Percentiles rank a stretch among this genome's conserved stretches.
Evolutionary conservation across 2,888 invertebrate species (phyloP).

Genomic region (Plagodis pulveraria): DNA sequence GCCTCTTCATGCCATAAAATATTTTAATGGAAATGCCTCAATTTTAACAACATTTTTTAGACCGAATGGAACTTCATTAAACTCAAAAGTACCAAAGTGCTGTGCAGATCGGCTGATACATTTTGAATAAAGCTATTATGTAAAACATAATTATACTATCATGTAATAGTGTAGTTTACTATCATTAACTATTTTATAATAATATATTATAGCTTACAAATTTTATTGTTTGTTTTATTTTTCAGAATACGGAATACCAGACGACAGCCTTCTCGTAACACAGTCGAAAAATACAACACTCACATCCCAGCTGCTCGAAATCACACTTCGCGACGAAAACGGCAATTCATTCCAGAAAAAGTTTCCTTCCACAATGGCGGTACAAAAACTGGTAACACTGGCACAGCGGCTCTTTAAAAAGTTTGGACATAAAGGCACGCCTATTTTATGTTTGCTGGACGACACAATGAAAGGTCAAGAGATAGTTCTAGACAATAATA

Average conservation of each 20-base stretch:
- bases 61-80: no score
- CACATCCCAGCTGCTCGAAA: constrained; percentile 88
- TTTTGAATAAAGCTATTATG: no score
- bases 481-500: constrained; percentile 91
- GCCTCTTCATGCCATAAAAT: no score
- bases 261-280: constrained; percentile 87
- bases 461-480: constrained; percentile 86
- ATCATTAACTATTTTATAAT: no score
- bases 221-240: constrained; percentile 14
- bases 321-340: constrained; percentile 79
- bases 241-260: constrained; percentile 93
- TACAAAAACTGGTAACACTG: constrained; percentile 93
- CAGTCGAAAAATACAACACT: constrained; percentile 84
- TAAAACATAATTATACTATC: no score
- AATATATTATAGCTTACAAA: no score
- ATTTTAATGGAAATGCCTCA: no score
- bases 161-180: no score
- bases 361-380: constrained; percentile 90
- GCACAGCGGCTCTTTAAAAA: constrained; percentile 90
- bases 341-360: constrained; percentile 88
- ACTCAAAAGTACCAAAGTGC: no score
- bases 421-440: constrained; percentile 61
- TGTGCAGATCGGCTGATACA: no score
- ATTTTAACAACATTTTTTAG: no score
- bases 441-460: constrained; percentile 81